Conservation (phyloP, 2,888 invertebrate species). For the Ashinkailepas kermadecensis region DNA sequence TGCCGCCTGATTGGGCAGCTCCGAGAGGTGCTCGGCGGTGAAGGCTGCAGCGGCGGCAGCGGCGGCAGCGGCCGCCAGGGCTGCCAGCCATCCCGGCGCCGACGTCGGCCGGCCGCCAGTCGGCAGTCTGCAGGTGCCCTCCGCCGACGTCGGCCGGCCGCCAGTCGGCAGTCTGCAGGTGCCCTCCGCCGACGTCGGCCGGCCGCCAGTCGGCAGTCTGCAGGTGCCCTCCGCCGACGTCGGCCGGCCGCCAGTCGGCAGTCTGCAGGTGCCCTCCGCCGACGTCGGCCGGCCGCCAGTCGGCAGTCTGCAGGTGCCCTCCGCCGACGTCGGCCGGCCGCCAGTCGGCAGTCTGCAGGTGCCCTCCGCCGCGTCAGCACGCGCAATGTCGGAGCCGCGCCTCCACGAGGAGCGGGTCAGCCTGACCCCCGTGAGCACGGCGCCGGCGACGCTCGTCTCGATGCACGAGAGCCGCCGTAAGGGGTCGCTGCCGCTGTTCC, state of each 20-base stretch:
- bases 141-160: not conserved
- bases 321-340: not conserved
- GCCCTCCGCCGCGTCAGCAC: not conserved
- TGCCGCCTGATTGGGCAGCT: no score
- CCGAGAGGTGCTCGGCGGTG: no score
- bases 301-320: not conserved
- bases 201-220: not conserved
- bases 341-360: not conserved
- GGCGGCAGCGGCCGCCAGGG: no score
- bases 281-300: not conserved
- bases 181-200: not conserved
- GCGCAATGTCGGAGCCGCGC: not conserved
- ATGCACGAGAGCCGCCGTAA: not conserved
- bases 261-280: not conserved
- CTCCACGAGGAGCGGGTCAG: not conserved
- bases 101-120: not conserved
- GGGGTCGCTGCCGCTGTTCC: conserved; percentile 8
- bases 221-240: not conserved
- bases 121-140: not conserved
- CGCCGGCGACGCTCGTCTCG: not conserved
- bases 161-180: not conserved
- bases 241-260: not conserved
- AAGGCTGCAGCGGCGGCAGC: no score
- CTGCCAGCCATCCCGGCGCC: not conserved
- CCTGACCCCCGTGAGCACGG: not conserved